Base-by-base conservation (phyloP, 2,888 invertebrate genomes). In the Mylabris sibirica region DNA sequence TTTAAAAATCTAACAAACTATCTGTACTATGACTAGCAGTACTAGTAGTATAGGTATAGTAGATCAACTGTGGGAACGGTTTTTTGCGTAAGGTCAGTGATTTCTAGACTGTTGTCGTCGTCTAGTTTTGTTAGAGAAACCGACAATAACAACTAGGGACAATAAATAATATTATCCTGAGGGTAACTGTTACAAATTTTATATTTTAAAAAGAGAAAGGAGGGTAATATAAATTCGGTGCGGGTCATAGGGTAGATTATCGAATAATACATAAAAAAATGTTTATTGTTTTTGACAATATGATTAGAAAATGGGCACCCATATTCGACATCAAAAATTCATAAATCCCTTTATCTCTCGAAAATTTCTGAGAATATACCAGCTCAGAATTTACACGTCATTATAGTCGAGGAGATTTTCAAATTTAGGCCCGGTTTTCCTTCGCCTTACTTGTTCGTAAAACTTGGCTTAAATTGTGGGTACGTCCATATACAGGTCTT, bases 131-230 rank as follows among this genome's bases (percentile, higher is more conserved):
- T 12, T 53, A 22, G 22, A 53, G 22, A 53, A 53, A 20, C 20
- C 20, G 20, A 17, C 49, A 14, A 38, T 12, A 38, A 17, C 12
- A 53, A 53, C 4, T 11, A 24, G 53, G 53, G 24, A 53, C 12
- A 53, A 53, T 53, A 53, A 3, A 20, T 8, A 8, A 30, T 49
- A 49, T 53, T 53, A 20, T 53, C 53, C 53, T 22, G 53, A 53
- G 53, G 53, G 53, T 53, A 53, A 53, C 53, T 53, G 53, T 22
- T 53, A 24, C 22, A 12, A 53, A 53, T 53, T 53, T 53, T 53
- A 22, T 22, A 53, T 12, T 53, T 22, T 53, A 22, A 53, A 53
- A 53, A 6, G 8, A 30, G 30, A 30, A 30, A 30, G 30, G 53
- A 53, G 53, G 53, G 53, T 20, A 30, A 49, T n/a, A 49, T 11